These are phyloP conservation scores for Eupithecia dodoneata DNA, from an alignment of 2,888 invertebrate species.

Conservation along the genomic window DNA sequence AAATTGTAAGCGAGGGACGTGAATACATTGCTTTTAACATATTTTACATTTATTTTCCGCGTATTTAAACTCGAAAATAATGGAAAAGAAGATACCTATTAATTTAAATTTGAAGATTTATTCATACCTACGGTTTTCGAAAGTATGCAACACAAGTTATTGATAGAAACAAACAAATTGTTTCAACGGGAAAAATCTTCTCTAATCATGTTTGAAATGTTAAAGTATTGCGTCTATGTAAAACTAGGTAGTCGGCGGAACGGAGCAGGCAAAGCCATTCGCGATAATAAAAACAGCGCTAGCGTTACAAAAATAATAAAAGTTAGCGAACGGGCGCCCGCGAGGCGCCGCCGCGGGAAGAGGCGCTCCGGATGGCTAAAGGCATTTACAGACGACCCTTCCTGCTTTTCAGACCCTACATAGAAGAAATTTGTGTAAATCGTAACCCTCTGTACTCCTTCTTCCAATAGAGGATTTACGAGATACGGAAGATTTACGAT, in stretches of 20 bases:
- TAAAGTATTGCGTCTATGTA: slow-evolving; percentile 37
- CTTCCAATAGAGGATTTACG: too few species aligned
- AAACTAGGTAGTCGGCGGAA: slow-evolving; percentile 53
- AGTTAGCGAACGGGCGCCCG: slow-evolving; percentile 69
- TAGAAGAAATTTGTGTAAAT: neutral
- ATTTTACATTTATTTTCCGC: slow-evolving; percentile 8
- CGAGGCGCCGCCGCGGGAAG: slow-evolving; percentile 59
- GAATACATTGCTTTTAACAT: slow-evolving; percentile 15
- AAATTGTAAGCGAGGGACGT: slow-evolving; percentile 16
- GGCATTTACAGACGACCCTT: slow-evolving; percentile 27
- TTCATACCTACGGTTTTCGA: neutral
- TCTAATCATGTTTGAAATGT: slow-evolving; percentile 43
- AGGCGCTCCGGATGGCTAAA: slow-evolving; percentile 47
- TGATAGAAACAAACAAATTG: slow-evolving; percentile 4
- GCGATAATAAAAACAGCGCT: slow-evolving; percentile 70
- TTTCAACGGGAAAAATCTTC: slow-evolving; percentile 36
- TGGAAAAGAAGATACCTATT: slow-evolving; percentile 1
- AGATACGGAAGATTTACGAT: neutral
- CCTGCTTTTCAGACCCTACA: neutral
- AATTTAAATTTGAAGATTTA: neutral
- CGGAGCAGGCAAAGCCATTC: slow-evolving; percentile 62
- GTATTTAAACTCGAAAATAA: slow-evolving; percentile 10
- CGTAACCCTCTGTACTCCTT: neutral
- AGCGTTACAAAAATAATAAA: slow-evolving; percentile 77
- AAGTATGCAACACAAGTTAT: neutral